Conservation (phyloP, 1,140 invertebrate genomes). For the Glossosoma conforme region DNA sequence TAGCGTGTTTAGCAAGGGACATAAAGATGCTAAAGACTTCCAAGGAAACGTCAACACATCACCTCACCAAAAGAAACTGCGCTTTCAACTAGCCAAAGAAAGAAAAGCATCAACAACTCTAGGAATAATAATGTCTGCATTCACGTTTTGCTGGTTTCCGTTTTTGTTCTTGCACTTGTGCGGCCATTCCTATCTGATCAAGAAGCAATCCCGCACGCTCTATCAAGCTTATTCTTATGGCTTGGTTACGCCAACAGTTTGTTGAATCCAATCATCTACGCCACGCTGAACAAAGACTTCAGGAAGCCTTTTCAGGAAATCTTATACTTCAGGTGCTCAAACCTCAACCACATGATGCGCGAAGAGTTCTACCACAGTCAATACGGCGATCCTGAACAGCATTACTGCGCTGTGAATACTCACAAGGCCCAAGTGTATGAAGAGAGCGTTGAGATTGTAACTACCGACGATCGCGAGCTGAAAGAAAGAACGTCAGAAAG, state of each 20-base stretch:
- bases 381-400: conserved; percentile 70
- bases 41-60: conserved; percentile 47
- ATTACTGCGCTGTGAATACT: conserved; percentile 48
- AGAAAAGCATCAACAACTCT: conserved; percentile 93
- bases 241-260: conserved; percentile 91
- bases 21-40: conserved; percentile 43
- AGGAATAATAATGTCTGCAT: conserved; percentile 96
- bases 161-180: conserved; percentile 88
- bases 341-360: conserved; percentile 85
- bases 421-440: conserved; percentile 50
- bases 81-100: conserved; percentile 81
- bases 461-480: conserved; percentile 50
- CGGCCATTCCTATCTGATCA: conserved; percentile 68
- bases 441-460: conserved; percentile 57
- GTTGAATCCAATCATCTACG: conserved; percentile 91
- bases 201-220: conserved; percentile 65
- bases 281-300: conserved; percentile 87
- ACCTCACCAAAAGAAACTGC: conserved; percentile 66
- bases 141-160: conserved; percentile 94
- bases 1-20: conserved; percentile 46
- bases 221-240: conserved; percentile 77
- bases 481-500: conserved; percentile 52
- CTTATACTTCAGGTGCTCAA: conserved; percentile 80
- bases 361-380: conserved; percentile 90
- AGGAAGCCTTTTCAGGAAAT: conserved; percentile 89